Conservation (phyloP, 1,140 invertebrate genomes). For the Whitmania pigra region DNA sequence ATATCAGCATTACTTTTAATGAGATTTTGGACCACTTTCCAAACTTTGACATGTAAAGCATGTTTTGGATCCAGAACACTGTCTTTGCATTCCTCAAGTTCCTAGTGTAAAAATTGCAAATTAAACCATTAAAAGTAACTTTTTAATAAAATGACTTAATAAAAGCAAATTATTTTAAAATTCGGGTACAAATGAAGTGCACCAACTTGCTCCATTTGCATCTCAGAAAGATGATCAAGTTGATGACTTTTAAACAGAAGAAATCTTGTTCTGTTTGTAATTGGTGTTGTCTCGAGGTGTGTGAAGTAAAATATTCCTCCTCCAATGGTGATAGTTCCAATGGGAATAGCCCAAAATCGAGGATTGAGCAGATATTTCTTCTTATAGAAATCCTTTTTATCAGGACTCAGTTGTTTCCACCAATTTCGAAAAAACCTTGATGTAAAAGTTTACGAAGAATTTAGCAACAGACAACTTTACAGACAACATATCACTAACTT, state of each 20-base stretch:
- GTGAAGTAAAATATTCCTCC: constrained; percentile 13
- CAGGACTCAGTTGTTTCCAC: constrained; percentile 7
- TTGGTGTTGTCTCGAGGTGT: constrained; percentile 11
- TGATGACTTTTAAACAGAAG: not conserved
- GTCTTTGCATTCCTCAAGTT: constrained; percentile 33
- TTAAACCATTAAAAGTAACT: constrained; percentile 14
- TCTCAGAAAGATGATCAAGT: not conserved
- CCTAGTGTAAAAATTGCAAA: constrained; percentile 24
- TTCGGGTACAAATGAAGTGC: not conserved
- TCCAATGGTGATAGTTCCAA: not conserved
- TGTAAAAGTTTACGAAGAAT: not conserved
- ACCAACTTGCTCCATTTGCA: constrained; percentile 1
- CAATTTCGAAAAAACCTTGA: not conserved
- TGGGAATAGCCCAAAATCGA: not conserved
- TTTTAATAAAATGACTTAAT: not conserved
- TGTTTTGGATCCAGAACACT: constrained; percentile 37
- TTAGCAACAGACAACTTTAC: not conserved
- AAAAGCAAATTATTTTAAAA: not conserved
- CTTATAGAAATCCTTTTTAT: not conserved
- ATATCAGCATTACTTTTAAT: constrained; percentile 45
- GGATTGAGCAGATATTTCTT: not conserved
- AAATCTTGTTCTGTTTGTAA: constrained; percentile 14
- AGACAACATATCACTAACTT: constrained; percentile 26
- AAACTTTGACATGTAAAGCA: constrained; percentile 37
- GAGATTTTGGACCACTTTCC: constrained; percentile 37